Conservation (phyloP, 2,888 invertebrate genomes). For the Asteroscopus sphinx region DNA sequence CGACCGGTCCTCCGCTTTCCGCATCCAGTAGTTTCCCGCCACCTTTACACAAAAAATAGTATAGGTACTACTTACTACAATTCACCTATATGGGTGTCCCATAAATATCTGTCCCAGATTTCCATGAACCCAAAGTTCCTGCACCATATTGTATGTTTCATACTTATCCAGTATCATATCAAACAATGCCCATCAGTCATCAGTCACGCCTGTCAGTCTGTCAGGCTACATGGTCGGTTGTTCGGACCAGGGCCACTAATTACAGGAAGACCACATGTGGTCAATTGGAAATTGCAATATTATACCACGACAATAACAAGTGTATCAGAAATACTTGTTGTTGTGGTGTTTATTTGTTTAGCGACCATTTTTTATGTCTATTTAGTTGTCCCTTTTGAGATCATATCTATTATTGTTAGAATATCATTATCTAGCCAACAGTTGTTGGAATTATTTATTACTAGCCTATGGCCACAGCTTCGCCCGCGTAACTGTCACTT, state of each 20-base stretch:
- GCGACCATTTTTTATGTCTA: slow-evolving; percentile 6
- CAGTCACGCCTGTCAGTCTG: slow-evolving; percentile 70
- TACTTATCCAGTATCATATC: slow-evolving; percentile 25
- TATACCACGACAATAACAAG: slow-evolving; percentile 37
- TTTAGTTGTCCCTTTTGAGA: slow-evolving; percentile 20
- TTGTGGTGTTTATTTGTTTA: slow-evolving; percentile 18
- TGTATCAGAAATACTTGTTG: slow-evolving; percentile 21
- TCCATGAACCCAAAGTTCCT: neutral
- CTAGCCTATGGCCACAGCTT: no score
- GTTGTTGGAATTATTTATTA: no score
- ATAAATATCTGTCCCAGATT: neutral
- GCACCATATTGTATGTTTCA: slow-evolving; percentile 3
- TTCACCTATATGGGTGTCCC: neutral
- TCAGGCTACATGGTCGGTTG: slow-evolving; percentile 45
- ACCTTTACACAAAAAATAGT: no score
- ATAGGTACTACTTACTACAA: no score
- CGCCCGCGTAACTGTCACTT: no score
- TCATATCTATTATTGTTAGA: neutral
- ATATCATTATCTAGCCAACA: no score
- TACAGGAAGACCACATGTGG: slow-evolving; percentile 69
- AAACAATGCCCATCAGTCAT: slow-evolving; percentile 61
- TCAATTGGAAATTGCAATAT: slow-evolving; percentile 69
- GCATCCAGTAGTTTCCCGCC: no score
- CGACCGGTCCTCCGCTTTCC: no score
- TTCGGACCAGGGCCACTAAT: slow-evolving; percentile 63